Evolutionary conservation across 2,888 invertebrate species (phyloP), one percentile per base, ranked within the genome.

Genomic region (Leuctra nigra): DNA sequence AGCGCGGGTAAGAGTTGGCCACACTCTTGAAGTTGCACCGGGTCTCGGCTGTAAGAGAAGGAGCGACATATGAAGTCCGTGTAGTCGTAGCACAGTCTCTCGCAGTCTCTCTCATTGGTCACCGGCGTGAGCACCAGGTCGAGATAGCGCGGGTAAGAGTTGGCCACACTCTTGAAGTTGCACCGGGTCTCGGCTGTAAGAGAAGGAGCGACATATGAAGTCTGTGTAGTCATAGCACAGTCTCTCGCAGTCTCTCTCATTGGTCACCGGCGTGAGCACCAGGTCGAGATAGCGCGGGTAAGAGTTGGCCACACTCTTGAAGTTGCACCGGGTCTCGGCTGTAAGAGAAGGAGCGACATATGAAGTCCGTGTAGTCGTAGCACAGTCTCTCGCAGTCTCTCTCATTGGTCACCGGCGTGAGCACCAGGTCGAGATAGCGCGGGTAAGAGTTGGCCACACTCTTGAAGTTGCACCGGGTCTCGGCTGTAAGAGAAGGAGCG

Each of bases 11-110:
- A 6, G 67, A 67, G 53, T 68, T 67, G 3, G 66, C 61, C 11
- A 68, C 65, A 25, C 64, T 63, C 58, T 67, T 65, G 60, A 68
- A 68, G 18, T 64, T 62, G 60, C 69, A 69, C 29, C 67, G 61
- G 47, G 63, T 60, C 56, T 68, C 68, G 39, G 64, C 68, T 67
- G 54, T 18, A 57, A 52, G 54, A 57, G 59, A 68, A 71, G 0
- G 72, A 70, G 16, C 73, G 66, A 59, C 73, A 73, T 52, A 68
- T 66, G 65, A 73, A 73, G 39, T 68, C 67, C 14, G 66, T 62
- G 57, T 69, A 68, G 24, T 65, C 66, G 54, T 68, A 68, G 59
- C 73, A 73, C 23, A 66, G 64, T 4, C 66, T 63, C 58, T 72
- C 69, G 60, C 73, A 73, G 39, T 70, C 70, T 20, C 64, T 64